Conservation (phyloP, 1,140 invertebrate genomes). For the Prorops nasuta region DNA sequence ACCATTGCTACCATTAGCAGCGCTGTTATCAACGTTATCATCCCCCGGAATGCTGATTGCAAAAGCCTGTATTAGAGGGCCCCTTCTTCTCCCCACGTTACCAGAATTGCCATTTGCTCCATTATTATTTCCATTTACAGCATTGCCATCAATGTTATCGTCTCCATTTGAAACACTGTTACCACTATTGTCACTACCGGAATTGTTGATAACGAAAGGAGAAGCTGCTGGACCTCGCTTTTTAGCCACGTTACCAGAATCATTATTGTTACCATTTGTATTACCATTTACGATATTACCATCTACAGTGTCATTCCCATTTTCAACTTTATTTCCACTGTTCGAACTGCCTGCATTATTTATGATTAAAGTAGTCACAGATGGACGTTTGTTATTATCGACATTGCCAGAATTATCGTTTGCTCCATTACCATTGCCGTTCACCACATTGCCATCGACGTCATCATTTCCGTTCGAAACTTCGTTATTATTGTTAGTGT, state of each 20-base stretch:
- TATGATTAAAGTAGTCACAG: neutral
- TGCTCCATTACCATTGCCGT: conserved; percentile 3
- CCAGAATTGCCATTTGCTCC: conserved; percentile 7
- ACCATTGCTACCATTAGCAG: conserved; percentile 2
- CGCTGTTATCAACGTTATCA: conserved; percentile 1
- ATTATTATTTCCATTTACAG: conserved; percentile 10
- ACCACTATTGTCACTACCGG: neutral
- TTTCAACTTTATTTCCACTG: conserved; percentile 2
- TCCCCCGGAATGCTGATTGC: conserved; percentile 10
- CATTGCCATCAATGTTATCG: conserved; percentile 1
- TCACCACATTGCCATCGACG: neutral
- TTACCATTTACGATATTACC: conserved; percentile 13
- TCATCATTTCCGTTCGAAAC: neutral
- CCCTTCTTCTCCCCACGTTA: no score
- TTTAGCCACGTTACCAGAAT: conserved; percentile 9
- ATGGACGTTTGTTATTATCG: conserved; percentile 1
- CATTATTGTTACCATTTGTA: conserved; percentile 1
- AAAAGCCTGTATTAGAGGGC: neutral
- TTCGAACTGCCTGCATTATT: conserved; percentile 8
- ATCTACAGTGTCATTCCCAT: conserved; percentile 2
- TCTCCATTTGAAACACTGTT: neutral
- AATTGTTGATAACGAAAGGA: neutral
- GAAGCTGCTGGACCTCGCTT: neutral
- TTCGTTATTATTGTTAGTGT: conserved; percentile 1
- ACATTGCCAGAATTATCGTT: neutral